Conservation (phyloP, 2,888 invertebrate species). For the Monoplex corrugatus region DNA sequence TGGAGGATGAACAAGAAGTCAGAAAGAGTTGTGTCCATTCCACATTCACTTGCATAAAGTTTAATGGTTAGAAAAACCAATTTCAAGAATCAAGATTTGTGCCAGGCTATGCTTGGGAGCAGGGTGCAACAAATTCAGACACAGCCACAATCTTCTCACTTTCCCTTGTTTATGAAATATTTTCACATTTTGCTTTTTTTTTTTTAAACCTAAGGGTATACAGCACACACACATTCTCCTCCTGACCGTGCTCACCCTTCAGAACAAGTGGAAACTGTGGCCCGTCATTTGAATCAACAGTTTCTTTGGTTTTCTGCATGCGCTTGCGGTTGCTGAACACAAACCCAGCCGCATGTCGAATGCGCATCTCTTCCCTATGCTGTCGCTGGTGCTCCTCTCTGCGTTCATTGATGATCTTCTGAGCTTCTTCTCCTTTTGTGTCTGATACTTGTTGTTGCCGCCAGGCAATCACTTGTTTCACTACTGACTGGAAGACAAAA, state of each 20-base stretch:
- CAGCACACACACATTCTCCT: no score
- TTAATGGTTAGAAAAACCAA: no score
- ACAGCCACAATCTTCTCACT: no score
- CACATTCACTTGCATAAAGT: no score
- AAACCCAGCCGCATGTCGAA: slow-evolving; percentile 63
- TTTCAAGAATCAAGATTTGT: no score
- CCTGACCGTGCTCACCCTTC: slow-evolving; percentile 64
- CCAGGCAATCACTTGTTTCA: slow-evolving; percentile 85
- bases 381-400: slow-evolving; percentile 80
- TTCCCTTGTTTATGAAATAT: no score
- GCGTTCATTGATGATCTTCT: slow-evolving; percentile 86
- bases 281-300: slow-evolving; percentile 50
- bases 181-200: no score
- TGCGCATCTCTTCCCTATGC: slow-evolving; percentile 70
- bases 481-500: slow-evolving; percentile 42
- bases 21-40: no score
- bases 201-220: no score
- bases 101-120: no score
- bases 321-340: slow-evolving; percentile 16
- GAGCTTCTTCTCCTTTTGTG: slow-evolving; percentile 86
- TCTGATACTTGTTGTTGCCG: slow-evolving; percentile 85
- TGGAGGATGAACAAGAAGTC: no score
- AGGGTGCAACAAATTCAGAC: no score
- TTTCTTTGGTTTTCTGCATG: slow-evolving; percentile 64
- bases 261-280: slow-evolving; percentile 70